Percentiles rank a stretch among this genome's conserved stretches.
phyloP scores from a whole-genome alignment of 2,797 vertebrate genomes.

The Ctenosaura bakeri region DNA sequence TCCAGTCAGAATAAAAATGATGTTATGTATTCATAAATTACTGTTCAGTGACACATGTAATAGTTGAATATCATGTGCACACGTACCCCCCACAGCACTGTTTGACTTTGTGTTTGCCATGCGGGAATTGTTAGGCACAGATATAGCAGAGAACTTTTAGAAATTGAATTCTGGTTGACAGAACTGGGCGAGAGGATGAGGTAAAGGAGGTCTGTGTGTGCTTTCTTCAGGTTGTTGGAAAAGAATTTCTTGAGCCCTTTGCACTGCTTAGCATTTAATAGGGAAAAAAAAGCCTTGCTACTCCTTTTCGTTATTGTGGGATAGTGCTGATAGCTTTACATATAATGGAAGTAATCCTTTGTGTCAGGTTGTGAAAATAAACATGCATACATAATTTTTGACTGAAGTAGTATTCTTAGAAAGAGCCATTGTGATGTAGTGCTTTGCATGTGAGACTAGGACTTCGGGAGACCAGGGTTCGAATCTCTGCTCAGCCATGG shows the following conservation, averaged over 20 bases:
- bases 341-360: neutral
- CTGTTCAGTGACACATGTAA: constrained; percentile 20
- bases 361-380: neutral
- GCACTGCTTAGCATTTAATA: neutral
- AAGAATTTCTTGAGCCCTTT: neutral
- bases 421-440: no score
- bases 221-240: neutral
- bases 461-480: no score
- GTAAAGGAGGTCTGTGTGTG: neutral
- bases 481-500: no score
- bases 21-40: neutral
- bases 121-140: constrained; percentile 48
- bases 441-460: no score
- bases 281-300: neutral
- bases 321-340: neutral
- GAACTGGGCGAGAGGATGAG: neutral
- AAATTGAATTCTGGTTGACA: neutral
- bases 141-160: constrained; percentile 48
- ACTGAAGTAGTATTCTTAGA: neutral
- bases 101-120: constrained; percentile 50
- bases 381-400: neutral
- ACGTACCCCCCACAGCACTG: constrained; percentile 18
- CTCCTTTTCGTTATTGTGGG: constrained; percentile 19
- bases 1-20: neutral
- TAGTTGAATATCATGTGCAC: constrained; percentile 25